Evolutionary conservation across 2,113 vertebrate species (phyloP), one percentile per base, ranked within the genome.

Genomic region (Rhabdornis inornatus): DNA sequence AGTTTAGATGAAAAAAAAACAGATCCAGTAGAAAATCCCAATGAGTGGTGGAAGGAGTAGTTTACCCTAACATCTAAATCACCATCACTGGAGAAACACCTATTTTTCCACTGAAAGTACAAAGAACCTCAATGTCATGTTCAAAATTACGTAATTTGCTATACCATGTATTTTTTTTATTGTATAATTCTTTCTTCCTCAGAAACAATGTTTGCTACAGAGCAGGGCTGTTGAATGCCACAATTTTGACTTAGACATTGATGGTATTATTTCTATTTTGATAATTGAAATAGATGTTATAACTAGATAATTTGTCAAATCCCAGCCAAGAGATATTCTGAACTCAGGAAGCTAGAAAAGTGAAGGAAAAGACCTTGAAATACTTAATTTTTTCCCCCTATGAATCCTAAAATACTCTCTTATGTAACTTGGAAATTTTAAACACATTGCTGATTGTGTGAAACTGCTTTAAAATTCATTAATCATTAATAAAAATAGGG

Each of bases 401-500:
- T 24, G 44, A 59, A 78, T 78, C 42, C 42, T 72, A 45, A 91
- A 87, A 61, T 69, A 76, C 9, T 69, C 21, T 85, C 18, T 91
- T 94, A 61, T 28, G 7, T 30, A 55, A 45, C 16, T 6, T 80
- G 39, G 35, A 45, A 56, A 72, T 87, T 87, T 76, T 85, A 91
- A 91, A 57, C 28, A 70, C 0, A 0, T 60, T 42, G 47, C 55
- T 94, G 63, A 44, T 61, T 85, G 39, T 80, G 57, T 91, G 78
- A 95, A 90, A 37, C 61, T 91, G 50, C 55, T 95, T 85, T 90
- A 85, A 80, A 83, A 88, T 85, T 88, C 45, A 74, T 80, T 59
- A 77, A 72, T 85, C 23, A 3, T 27, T 66, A 76, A 92, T 76
- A 95, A 96, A 97, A 97, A 95, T 71, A 96, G 70, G 55, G 91